A percentile compares a stretch with the other conserved stretches of the same genome.
These are phyloP conservation scores for Empidonax alnorum DNA, from an alignment of 2,113 vertebrate genomes.

Conservation along the genomic window DNA sequence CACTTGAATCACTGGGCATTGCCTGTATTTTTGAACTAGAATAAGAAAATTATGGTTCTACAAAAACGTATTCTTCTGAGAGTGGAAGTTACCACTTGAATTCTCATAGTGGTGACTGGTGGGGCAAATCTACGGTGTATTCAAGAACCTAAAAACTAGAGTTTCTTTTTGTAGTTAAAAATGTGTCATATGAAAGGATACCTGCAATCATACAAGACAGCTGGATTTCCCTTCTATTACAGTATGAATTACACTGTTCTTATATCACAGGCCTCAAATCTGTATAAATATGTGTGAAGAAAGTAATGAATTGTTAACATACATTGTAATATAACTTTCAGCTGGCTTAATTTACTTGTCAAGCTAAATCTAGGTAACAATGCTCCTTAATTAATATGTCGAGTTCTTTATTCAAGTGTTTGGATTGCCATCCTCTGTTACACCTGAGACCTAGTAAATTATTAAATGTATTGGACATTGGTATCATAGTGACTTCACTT, in stretches of 20 bases:
- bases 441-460: background rate
- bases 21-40: background rate
- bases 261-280: background rate
- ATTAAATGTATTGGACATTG: background rate
- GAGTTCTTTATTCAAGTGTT: background rate
- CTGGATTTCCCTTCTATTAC: background rate
- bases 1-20: background rate
- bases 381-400: background rate
- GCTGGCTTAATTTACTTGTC: background rate
- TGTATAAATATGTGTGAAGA: background rate
- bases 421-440: background rate
- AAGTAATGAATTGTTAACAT: background rate
- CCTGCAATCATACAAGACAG: background rate
- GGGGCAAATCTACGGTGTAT: background rate
- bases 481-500: rapidly evolving
- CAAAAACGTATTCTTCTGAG: background rate
- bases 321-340: background rate
- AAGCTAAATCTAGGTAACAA: background rate
- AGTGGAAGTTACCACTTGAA: background rate
- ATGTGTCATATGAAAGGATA: background rate
- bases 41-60: background rate
- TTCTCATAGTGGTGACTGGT: background rate
- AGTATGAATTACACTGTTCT: background rate
- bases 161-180: background rate
- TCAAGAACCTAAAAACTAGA: background rate